Evolutionary conservation across 2,888 invertebrate genomes (phyloP), one percentile per base, ranked within the genome.

Genomic region (Drosophila peninsularis): DNA sequence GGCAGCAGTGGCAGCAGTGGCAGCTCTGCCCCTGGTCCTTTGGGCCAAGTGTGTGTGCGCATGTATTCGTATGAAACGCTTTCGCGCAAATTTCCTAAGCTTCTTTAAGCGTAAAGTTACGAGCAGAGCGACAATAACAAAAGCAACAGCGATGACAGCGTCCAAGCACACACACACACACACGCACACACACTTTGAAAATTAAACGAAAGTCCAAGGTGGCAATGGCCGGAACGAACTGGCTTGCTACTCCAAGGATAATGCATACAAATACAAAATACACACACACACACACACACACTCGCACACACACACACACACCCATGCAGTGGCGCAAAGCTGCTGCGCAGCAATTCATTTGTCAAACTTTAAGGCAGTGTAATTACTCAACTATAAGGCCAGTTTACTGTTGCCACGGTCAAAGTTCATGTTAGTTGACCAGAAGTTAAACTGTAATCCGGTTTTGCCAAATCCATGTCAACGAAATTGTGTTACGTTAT

Each of bases 31-130:
- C 9, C 47, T 49, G 49, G 52, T 52, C 39, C 36, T 52, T 52
- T 37, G 36, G 36, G 21, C 14, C 32, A 52, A 44, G 30, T 37
- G 6, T 37, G 24, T 52, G 9, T 34, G 24, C 14, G 11, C 19
- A 19, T 64, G 34, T 70, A n/a, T n/a, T n/a, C n/a, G n/a, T 66
- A 36, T 55, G 57, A 49, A 74, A 54, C 58, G 70, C 75, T 60
- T 62, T 75, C 63, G 80, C 81, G 74, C 78, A 81, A 74, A 81
- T 78, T 75, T 82, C 62, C 64, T 78, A 82, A 79, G 79, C 79
- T 79, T 55, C 62, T 62, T 82, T 79, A 78, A 79, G 75, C 79
- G 82, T 49, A 82, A 79, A 82, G 82, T 82, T 82, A 82, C 79
- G 79, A 82, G 71, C 62, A 60, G 49, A 54, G 73, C 50, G 53